Evolutionary conservation across 2,888 invertebrate species (phyloP), one percentile per base, ranked within the genome.

Genomic region (Phyto melanocephala): DNA sequence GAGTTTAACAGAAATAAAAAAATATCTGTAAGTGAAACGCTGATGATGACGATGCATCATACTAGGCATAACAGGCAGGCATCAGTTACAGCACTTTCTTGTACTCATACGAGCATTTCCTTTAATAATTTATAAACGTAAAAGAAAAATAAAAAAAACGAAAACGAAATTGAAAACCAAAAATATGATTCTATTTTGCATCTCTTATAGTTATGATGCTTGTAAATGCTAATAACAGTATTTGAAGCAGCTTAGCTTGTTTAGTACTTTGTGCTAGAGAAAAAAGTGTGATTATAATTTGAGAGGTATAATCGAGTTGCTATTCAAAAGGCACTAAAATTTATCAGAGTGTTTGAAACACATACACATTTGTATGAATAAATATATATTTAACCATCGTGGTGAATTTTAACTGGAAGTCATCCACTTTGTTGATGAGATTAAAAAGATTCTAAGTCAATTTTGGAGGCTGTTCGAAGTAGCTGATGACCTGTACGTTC

Each of bases 151-250:
- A 22, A n/a, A 56, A 56, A 33, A 45, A 17, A 3, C 15, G 15
- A 28, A 17, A 45, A 17, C 15, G n/a, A 45, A 28, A 17, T 45
- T 35, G 8, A 42, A 67, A 75, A 45, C 15, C 24, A 71, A 68
- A 80, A 78, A 62, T 60, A 63, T 76, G 47, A 52, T 71, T 75
- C 70, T 47, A 24, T 62, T 81, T 81, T 67, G 60, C 81, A 65
- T 81, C 17, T 71, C 40, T 71, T 72, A 17, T 72, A 60, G 71
- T 75, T 76, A 65, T 52, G 60, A 54, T 76, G 22, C 70, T 72
- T 62, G 65, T 77, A 81, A 81, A 76, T 81, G 80, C 71, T 81
- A 81, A 81, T 77, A 77, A 77, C 54, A 67, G 71, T 52, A 80
- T 80, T 74, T 80, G 72, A 74, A 67, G 79, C 72, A 54, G 79